Conservation (phyloP, 2,113 vertebrate species). For the Peromyscus polionotus region DNA sequence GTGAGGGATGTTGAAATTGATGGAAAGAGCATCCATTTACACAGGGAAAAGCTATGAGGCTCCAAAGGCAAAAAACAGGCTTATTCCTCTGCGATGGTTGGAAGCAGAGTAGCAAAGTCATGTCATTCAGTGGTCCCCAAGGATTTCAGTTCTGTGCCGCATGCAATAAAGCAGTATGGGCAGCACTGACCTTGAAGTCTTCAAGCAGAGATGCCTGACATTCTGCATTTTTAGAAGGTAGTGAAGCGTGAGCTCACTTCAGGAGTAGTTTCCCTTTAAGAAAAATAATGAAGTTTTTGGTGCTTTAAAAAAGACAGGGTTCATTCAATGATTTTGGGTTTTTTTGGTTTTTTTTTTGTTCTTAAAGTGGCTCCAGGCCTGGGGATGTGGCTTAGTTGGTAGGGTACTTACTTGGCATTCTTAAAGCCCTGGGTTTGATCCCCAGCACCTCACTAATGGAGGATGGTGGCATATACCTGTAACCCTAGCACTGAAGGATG, state of each 20-base stretch:
- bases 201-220: background rate
- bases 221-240: conserved; percentile 27
- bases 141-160: background rate
- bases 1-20: background rate
- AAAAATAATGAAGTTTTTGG: conserved; percentile 28
- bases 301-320: conserved; percentile 31
- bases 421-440: background rate
- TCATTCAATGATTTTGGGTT: background rate
- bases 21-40: background rate
- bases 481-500: background rate
- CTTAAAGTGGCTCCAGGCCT: background rate
- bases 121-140: background rate
- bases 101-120: background rate
- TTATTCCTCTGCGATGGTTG: background rate
- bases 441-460: background rate
- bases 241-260: background rate
- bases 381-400: background rate
- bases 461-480: background rate
- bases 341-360: background rate
- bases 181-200: background rate
- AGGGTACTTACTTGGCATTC: background rate
- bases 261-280: conserved; percentile 12
- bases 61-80: background rate
- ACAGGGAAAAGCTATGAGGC: background rate
- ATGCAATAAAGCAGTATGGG: background rate